Evolutionary conservation across 1,140 invertebrate species (phyloP).

Genomic region (Phenacoccus solenopsis): DNA sequence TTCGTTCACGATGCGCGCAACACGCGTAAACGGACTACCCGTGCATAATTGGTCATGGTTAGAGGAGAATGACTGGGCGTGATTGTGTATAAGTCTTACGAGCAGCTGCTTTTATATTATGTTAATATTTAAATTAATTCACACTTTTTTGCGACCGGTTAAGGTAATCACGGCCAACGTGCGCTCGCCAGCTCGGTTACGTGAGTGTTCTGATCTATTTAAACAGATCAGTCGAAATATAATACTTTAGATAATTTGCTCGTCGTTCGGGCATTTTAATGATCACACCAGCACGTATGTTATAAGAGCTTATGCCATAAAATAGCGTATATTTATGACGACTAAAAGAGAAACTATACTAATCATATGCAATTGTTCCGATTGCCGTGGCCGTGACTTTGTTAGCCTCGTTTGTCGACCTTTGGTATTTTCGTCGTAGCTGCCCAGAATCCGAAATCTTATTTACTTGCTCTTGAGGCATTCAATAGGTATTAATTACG

Average conservation of each 20-base stretch:
- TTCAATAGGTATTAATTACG: too few relatives aligned
- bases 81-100: slow-evolving; percentile 1
- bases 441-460: too few relatives aligned
- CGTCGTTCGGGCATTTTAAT: not conserved
- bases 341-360: not conserved
- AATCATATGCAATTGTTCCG: not conserved
- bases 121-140: slow-evolving; percentile 4
- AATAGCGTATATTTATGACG: too few relatives aligned
- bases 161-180: not conserved
- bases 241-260: not conserved
- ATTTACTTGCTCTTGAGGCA: too few relatives aligned
- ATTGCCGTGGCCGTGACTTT: not conserved
- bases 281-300: not conserved
- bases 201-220: not conserved
- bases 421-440: not conserved
- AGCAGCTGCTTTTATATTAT: not conserved
- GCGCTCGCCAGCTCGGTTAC: not conserved
- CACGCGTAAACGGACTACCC: not conserved
- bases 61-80: not conserved
- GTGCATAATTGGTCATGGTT: slow-evolving; percentile 1
- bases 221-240: not conserved
- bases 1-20: not conserved
- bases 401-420: not conserved
- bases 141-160: not conserved
- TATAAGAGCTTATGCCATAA: not conserved